A percentile compares a stretch with the other conserved stretches of the same genome.
These are phyloP conservation scores for Cosmorhoe ocellata DNA, from an alignment of 2,888 invertebrate genomes.

Conservation along the genomic window DNA sequence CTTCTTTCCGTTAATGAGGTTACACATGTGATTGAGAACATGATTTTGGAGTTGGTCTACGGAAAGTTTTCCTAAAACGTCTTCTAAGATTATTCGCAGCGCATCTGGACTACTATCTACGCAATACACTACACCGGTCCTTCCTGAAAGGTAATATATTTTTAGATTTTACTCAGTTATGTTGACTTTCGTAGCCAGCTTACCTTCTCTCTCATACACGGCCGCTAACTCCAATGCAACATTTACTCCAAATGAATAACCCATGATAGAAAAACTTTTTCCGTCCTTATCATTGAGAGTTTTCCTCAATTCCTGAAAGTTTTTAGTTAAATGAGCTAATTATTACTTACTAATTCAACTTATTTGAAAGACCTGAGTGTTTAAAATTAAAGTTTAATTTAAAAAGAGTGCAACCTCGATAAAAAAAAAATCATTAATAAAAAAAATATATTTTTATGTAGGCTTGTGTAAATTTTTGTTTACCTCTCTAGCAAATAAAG, in stretches of 20 bases:
- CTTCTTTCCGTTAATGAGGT: constrained; percentile 37
- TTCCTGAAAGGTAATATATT: constrained; percentile 41
- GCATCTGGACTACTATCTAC: constrained; percentile 58
- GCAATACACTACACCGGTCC: constrained; percentile 50
- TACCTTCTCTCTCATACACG: constrained; percentile 58
- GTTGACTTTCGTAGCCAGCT: too few species aligned
- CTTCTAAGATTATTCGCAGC: constrained; percentile 44
- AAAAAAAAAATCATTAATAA: too few species aligned
- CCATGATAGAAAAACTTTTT: constrained; percentile 47
- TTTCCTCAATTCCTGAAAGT: constrained; percentile 26
- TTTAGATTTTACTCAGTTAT: too few species aligned
- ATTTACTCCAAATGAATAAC: constrained; percentile 57
- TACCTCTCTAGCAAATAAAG: constrained; percentile 47
- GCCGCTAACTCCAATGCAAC: constrained; percentile 56
- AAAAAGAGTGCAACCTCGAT: too few species aligned
- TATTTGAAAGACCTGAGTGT: too few species aligned
- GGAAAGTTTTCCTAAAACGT: constrained; percentile 42
- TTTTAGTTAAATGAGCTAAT: too few species aligned
- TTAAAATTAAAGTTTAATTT: too few species aligned
- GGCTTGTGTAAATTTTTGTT: too few species aligned
- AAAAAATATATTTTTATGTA: too few species aligned
- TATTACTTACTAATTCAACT: too few species aligned
- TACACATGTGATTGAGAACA: constrained; percentile 42
- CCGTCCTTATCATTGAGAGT: constrained; percentile 31
- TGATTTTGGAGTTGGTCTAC: constrained; percentile 43